Conservation (phyloP, 2,113 vertebrate species). For the Blennius ocellaris region DNA sequence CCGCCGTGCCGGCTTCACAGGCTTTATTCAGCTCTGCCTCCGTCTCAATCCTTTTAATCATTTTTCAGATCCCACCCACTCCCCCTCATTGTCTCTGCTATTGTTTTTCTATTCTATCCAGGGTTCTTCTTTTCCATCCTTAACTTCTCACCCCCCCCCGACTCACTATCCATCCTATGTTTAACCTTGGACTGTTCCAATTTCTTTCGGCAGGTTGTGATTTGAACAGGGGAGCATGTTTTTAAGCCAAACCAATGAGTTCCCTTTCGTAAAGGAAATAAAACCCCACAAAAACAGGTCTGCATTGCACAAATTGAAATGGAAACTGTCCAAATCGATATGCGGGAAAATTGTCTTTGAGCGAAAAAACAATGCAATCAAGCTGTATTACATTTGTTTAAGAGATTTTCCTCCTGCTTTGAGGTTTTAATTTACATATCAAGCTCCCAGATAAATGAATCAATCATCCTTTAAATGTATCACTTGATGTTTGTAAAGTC, state of each 20-base stretch:
- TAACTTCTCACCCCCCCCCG: neutral
- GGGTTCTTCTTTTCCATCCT: slow-evolving; percentile 10
- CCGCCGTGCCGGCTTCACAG: slow-evolving; percentile 30
- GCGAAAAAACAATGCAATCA: neutral
- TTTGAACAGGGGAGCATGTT: neutral
- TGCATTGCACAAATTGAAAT: neutral
- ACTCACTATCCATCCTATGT: neutral
- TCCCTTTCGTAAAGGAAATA: neutral
- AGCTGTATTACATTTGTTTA: neutral
- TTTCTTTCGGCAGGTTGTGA: neutral
- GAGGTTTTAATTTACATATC: too few species aligned
- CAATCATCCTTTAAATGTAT: too few species aligned
- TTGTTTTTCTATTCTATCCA: slow-evolving; percentile 40
- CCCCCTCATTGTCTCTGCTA: slow-evolving; percentile 30
- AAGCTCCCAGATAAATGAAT: too few species aligned
- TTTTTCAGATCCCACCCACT: slow-evolving; percentile 45
- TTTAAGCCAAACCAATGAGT: neutral
- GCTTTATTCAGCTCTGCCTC: slow-evolving; percentile 30
- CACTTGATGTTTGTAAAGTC: too few species aligned
- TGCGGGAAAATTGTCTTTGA: neutral
- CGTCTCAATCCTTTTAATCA: slow-evolving; percentile 47
- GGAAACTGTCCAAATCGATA: neutral
- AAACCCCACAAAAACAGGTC: neutral
- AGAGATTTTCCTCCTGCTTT: neutral
- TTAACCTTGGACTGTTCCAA: neutral